Base-by-base conservation (phyloP, 2,888 invertebrate genomes). In the Entomobrya proxima region DNA sequence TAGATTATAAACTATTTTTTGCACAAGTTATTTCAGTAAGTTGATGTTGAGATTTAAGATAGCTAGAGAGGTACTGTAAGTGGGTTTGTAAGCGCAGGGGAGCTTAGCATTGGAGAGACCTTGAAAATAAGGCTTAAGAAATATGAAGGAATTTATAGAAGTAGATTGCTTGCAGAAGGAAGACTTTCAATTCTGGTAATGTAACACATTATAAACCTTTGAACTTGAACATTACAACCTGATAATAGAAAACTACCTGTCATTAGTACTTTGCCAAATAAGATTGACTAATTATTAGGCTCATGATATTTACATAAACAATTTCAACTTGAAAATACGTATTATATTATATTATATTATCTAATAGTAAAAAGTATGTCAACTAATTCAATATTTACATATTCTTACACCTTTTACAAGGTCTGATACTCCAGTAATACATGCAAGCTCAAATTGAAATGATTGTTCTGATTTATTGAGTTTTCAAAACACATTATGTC, bases 261-360 rank as follows among this genome's bases (percentile, higher is more conserved):
- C 18, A 44, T 47, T 15, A 69, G 69, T 69, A 69, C 69, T 69
- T 69, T 69, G 47, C 69, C 69, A 69, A 69, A 69, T 47, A 47
- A 15, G 13, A 15, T 15, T 7, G n/a, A 47, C n/a, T n/a, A n/a
- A n/a, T n/a, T n/a, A n/a, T n/a, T 47, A 47, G 47, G 47, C n/a
- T 7, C 5, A 47, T n/a, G n/a, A n/a, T n/a, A n/a, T n/a, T n/a
- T n/a, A n/a, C n/a, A n/a, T n/a, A n/a, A n/a, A n/a, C n/a, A n/a
- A n/a, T n/a, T n/a, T n/a, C n/a, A n/a, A n/a, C n/a, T n/a, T n/a
- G n/a, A n/a, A n/a, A n/a, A n/a, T n/a, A n/a, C n/a, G n/a, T n/a
- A n/a, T n/a, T n/a, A n/a, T n/a, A n/a, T n/a, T n/a, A n/a, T n/a
- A n/a, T n/a, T n/a, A n/a, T n/a, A n/a, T 13, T 52, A n/a, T 47